phyloP scores from a whole-genome alignment of 1,140 invertebrate species.

The Drosophila varians region DNA sequence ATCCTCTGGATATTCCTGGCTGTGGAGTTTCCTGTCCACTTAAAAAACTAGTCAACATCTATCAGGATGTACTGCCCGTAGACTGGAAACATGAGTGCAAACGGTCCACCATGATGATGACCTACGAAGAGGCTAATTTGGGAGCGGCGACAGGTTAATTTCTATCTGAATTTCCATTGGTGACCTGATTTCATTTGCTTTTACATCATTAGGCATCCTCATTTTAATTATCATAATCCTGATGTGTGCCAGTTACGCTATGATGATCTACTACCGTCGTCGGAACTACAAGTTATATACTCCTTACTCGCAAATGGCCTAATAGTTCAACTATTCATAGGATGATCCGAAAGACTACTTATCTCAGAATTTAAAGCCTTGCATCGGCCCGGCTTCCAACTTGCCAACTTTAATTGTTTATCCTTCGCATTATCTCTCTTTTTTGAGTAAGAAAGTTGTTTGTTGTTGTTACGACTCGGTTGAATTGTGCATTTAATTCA shows the following conservation, averaged over 20 bases:
- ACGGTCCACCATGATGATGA: slow-evolving; percentile 76
- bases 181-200: background rate
- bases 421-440: background rate
- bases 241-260: slow-evolving; percentile 60
- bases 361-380: slow-evolving; percentile 2
- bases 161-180: background rate
- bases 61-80: slow-evolving; percentile 84
- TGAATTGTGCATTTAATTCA: slow-evolving; percentile 18
- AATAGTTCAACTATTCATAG: background rate
- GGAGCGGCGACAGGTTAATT: slow-evolving; percentile 70
- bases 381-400: background rate
- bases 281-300: slow-evolving; percentile 65
- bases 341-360: slow-evolving; percentile 13
- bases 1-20: slow-evolving; percentile 85
- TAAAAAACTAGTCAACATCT: slow-evolving; percentile 84
- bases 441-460: slow-evolving; percentile 3
- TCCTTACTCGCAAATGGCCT: slow-evolving; percentile 75
- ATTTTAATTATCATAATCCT: slow-evolving; percentile 64
- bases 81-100: slow-evolving; percentile 86
- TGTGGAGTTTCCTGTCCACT: slow-evolving; percentile 86
- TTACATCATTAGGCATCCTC: slow-evolving; percentile 53
- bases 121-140: slow-evolving; percentile 81
- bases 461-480: slow-evolving; percentile 9
- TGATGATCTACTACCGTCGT: slow-evolving; percentile 77
- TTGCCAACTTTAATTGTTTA: slow-evolving; percentile 25